Base-by-base conservation (phyloP, 2,797 vertebrate genomes). In the Echiichthys vipera region DNA sequence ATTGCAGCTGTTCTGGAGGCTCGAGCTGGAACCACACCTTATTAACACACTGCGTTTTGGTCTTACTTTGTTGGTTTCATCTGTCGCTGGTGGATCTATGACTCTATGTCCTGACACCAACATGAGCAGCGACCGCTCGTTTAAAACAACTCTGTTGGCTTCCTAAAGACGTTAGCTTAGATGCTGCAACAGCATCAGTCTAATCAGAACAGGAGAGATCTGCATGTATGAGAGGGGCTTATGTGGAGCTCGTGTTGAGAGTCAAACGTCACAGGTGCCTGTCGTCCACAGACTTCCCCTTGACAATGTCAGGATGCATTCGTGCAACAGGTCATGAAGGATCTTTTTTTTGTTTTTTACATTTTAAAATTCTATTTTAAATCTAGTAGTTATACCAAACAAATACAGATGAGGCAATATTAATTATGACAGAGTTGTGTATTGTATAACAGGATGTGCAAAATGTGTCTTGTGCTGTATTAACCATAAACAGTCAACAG, bases 261-360 rank as follows among this genome's bases (percentile, higher is more conserved):
- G 34, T 10, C 11, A n/a, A 29, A 22, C 20, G 50, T 68, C 36
- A 43, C 10, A 34, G 40, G 57, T 43, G 18, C 13, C 39, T 71
- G 75, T 54, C 68, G 61, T 15, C 55, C 49, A 56, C 75, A 71
- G 42, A 56, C 49, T 20, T 34, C 30, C 12, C 7, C 43, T 30
- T 32, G 30, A 61, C 47, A 39, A 4, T 10, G 30, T 43, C 36
- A 63, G 29, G 46, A 71, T 18, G 54, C 11, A 24, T 36, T 15
- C 43, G 34, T 15, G 15, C 32, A 27, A 22, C 55, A 24, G 36
- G 13, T 43, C 22, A 11, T n/a, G n/a, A 71, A 24, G 25, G 36
- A n/a, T 25, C 22, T 17, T 10, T 9, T 29, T 11, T 27, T 50
- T 29, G 27, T 9, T 17, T 50, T 37, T 36, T 9, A 46, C 11